Evolutionary conservation across 2,888 invertebrate species (phyloP).

Genomic region (Drosophila subquinaria): DNA sequence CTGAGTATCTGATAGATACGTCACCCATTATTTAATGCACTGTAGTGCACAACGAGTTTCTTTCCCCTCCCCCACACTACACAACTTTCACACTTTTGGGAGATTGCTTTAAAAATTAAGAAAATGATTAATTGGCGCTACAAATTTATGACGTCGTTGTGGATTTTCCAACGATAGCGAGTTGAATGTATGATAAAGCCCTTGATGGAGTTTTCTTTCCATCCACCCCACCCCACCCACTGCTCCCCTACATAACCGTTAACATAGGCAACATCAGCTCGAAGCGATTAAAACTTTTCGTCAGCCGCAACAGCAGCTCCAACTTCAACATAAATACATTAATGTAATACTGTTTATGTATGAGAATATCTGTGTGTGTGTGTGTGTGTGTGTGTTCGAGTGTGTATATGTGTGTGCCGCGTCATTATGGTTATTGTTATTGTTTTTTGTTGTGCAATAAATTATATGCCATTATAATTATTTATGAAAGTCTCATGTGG

Average conservation of each 20-base stretch:
- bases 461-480: conserved; percentile 73
- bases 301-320: conserved; percentile 53
- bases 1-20: conserved; percentile 54
- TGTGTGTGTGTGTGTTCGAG: conserved; percentile 22
- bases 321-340: conserved; percentile 64
- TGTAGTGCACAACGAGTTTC: conserved; percentile 31
- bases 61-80: too few species aligned
- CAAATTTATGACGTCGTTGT: conserved; percentile 73
- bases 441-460: conserved; percentile 62
- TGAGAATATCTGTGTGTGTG: conserved; percentile 21
- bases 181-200: conserved; percentile 77
- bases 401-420: conserved; percentile 23
- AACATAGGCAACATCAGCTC: conserved; percentile 19
- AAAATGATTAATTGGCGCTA: conserved; percentile 79
- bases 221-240: background rate
- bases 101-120: conserved; percentile 10
- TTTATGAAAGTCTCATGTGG: conserved; percentile 58
- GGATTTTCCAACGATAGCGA: conserved; percentile 59
- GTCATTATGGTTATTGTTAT: conserved; percentile 64
- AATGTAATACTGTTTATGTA: conserved; percentile 44
- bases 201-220: conserved; percentile 32
- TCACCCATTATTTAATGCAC: conserved; percentile 64
- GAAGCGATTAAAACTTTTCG: conserved; percentile 71
- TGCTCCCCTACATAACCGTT: background rate
- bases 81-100: conserved; percentile 8